Conservation (phyloP, 2,113 vertebrate genomes). For the Heterotis niloticus region DNA sequence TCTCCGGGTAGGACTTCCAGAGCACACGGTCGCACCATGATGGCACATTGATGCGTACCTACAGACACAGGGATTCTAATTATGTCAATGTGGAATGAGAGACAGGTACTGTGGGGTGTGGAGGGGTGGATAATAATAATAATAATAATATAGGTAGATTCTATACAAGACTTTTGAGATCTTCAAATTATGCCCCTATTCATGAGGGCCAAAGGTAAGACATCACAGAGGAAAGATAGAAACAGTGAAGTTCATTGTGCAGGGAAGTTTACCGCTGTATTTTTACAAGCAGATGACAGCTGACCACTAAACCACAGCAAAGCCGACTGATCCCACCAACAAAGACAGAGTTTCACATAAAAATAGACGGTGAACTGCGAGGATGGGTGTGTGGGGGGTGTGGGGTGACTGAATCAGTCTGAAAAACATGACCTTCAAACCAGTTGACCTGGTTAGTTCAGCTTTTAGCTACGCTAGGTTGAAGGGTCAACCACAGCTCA, state of each 20-base stretch:
- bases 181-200: not conserved
- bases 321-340: constrained; percentile 9
- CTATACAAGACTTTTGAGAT: too few relatives aligned
- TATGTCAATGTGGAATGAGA: too few relatives aligned
- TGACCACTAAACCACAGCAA: constrained; percentile 31
- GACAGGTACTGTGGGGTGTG: too few relatives aligned
- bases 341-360: constrained; percentile 33
- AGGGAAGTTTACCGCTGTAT: constrained; percentile 34
- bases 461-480: not conserved
- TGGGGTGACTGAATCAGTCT: not conserved
- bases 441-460: not conserved
- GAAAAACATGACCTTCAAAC: too few relatives aligned
- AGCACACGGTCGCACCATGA: constrained; percentile 84
- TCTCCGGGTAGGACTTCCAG: constrained; percentile 82
- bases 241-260: constrained; percentile 30
- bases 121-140: too few relatives aligned
- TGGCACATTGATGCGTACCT: constrained; percentile 78
- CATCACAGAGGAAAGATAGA: not conserved
- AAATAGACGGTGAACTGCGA: constrained; percentile 26
- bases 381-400: not conserved
- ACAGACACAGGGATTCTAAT: constrained; percentile 35
- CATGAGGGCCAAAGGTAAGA: not conserved
- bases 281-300: constrained; percentile 40
- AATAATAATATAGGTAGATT: too few relatives aligned
- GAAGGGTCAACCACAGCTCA: not conserved